phyloP scores from a whole-genome alignment of 2,797 vertebrate species.

The Rhincodon typus region DNA sequence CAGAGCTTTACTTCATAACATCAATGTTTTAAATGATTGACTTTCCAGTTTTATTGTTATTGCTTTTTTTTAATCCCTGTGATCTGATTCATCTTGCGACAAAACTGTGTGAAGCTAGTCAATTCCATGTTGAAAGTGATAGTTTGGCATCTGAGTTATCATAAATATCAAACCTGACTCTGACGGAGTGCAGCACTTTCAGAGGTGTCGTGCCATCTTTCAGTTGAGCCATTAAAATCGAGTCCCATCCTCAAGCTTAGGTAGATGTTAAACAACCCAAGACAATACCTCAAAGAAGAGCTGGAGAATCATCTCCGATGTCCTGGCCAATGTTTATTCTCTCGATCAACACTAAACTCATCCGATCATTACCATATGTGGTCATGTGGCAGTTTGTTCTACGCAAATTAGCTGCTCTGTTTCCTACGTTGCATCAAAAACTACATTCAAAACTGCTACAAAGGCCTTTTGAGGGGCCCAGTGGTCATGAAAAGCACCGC shows the following conservation, averaged over 20 bases:
- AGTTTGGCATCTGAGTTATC: not conserved
- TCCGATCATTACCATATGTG: not conserved
- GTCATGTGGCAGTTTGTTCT: not conserved
- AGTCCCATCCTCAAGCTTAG: not conserved
- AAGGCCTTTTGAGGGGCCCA: too few relatives aligned
- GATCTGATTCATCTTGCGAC: not conserved
- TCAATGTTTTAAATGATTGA: constrained; percentile 4
- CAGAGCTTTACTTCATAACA: constrained; percentile 8
- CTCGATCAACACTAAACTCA: too few relatives aligned
- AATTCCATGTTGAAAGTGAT: not conserved
- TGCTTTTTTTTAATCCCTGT: not conserved
- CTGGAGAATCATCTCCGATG: not conserved
- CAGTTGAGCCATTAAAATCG: not conserved
- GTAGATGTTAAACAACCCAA: not conserved
- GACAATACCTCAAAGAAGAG: not conserved
- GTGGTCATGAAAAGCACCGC: too few relatives aligned
- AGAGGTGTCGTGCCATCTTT: not conserved
- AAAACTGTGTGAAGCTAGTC: not conserved
- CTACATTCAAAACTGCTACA: not conserved
- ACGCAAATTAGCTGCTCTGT: not conserved
- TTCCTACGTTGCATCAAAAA: not conserved
- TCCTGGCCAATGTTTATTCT: not conserved
- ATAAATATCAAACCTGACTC: not conserved
- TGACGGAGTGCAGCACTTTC: not conserved
- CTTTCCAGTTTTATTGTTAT: not conserved